Evolutionary conservation across 2,797 vertebrate species (phyloP).

Genomic region (Darevskia mixta): DNA sequence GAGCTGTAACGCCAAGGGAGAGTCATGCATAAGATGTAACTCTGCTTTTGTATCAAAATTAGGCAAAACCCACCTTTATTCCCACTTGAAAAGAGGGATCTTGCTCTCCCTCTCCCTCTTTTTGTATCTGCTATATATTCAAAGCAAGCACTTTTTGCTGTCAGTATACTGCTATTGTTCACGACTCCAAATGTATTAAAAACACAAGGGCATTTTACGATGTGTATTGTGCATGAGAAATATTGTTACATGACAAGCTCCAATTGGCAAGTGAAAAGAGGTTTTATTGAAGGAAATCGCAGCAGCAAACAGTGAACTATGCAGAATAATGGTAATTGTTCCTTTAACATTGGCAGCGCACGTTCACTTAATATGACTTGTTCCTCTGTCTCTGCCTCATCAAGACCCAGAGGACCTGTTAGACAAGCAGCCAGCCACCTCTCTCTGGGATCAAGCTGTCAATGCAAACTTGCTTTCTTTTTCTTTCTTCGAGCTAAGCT

Average conservation of each 20-base stretch:
- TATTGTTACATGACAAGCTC: slow-evolving; percentile 79
- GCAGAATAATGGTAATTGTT: slow-evolving; percentile 76
- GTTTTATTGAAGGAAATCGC: slow-evolving; percentile 78
- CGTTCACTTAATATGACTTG: slow-evolving; percentile 71
- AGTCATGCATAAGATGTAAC: slow-evolving; percentile 35
- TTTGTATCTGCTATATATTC: slow-evolving; percentile 64
- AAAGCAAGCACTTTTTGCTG: slow-evolving; percentile 63
- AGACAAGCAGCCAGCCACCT: slow-evolving; percentile 79
- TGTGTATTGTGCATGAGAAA: slow-evolving; percentile 76
- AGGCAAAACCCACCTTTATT: slow-evolving; percentile 47
- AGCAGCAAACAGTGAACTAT: slow-evolving; percentile 75
- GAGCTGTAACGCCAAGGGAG: slow-evolving; percentile 11
- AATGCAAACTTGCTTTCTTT: slow-evolving; percentile 78
- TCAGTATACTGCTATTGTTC: slow-evolving; percentile 76
- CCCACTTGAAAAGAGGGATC: slow-evolving; percentile 35
- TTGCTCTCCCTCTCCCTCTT: slow-evolving; percentile 30
- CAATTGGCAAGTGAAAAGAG: slow-evolving; percentile 77
- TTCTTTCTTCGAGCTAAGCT: slow-evolving; percentile 75
- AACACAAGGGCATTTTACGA: slow-evolving; percentile 78
- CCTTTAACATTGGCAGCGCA: slow-evolving; percentile 71
- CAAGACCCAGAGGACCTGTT: slow-evolving; percentile 78
- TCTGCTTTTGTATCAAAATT: slow-evolving; percentile 47
- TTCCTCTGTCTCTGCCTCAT: slow-evolving; percentile 76
- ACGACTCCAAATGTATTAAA: slow-evolving; percentile 75
- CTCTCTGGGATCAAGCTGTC: slow-evolving; percentile 82